These are phyloP conservation scores for Bungarus multicinctus DNA, from an alignment of 2,113 vertebrate genomes.

Conservation along the genomic window DNA sequence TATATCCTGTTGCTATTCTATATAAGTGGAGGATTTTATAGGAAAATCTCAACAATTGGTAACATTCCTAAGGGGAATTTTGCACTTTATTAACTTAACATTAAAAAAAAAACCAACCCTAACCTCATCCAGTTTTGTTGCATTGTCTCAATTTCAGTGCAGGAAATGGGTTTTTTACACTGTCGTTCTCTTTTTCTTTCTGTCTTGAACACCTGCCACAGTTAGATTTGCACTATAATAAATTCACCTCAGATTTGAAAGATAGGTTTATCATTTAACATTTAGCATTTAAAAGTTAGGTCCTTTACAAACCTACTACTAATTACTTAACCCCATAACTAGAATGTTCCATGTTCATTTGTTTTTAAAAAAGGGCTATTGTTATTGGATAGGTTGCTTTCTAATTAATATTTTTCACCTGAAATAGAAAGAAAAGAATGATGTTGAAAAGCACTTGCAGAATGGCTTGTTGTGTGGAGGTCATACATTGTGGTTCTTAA, in stretches of 20 bases:
- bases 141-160: background rate
- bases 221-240: background rate
- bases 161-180: background rate
- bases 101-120: background rate
- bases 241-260: background rate
- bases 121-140: background rate
- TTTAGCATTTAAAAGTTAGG: background rate
- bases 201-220: background rate
- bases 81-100: background rate
- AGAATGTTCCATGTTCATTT: background rate
- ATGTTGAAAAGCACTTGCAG: background rate
- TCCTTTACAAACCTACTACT: background rate
- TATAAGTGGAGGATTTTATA: background rate
- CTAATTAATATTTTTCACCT: constrained; percentile 14
- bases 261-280: too few species aligned
- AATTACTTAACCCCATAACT: background rate
- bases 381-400: constrained; percentile 16
- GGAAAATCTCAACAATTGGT: background rate
- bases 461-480: background rate
- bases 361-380: too few species aligned
- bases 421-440: background rate
- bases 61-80: background rate
- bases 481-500: background rate
- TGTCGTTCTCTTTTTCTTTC: background rate
- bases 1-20: background rate